Evolutionary conservation across 2,113 vertebrate species (phyloP), one percentile per base, ranked within the genome.

Genomic region (Heterotilapia buettikoferi): DNA sequence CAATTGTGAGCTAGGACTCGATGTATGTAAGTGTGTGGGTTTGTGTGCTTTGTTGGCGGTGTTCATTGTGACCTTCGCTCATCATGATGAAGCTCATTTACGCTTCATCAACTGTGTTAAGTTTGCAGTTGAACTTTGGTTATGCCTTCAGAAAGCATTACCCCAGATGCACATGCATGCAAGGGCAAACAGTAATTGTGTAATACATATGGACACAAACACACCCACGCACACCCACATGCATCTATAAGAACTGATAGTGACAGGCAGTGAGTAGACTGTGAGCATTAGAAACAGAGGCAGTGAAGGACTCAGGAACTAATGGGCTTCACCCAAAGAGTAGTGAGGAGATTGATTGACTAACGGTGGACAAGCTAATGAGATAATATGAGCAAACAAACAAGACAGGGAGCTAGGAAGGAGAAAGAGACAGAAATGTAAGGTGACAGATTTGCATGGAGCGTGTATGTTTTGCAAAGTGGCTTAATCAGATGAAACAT

Each of bases 101-200:
- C 36, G 57, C 84, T 52, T 59, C 63, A 83, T 59, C 31, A 26
- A 26, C 57, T 54, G 45, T 63, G 83, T 82, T 38, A 86, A 86
- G 66, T 92, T 88, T 85, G 52, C 79, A 24, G 63, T 29, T 90
- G 31, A 86, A 91, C 88, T 93, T 68, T 36, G 80, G 84, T 87
- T 84, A 82, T 6, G 90, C 86, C 59, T 86, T 94, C 91, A 83
- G 33, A 84, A 86, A 80, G 61, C 57, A 90, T 93, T 89, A 90
- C 38, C 36, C 14, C 82, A 45, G 38, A 71, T 68, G 33, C 40
- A 54, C n/a, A 40, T 12, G 45, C 45, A 78, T 33, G 73, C 73
- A 78, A 78, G 45, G 18, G 73, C 73, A 78, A 78, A 52, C 45
- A 0, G 26, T 31, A 78, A 52, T 78, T 78, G 26, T 78, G 45